Conservation (phyloP, 2,888 invertebrate species). For the Zhengitettix transpicula region DNA sequence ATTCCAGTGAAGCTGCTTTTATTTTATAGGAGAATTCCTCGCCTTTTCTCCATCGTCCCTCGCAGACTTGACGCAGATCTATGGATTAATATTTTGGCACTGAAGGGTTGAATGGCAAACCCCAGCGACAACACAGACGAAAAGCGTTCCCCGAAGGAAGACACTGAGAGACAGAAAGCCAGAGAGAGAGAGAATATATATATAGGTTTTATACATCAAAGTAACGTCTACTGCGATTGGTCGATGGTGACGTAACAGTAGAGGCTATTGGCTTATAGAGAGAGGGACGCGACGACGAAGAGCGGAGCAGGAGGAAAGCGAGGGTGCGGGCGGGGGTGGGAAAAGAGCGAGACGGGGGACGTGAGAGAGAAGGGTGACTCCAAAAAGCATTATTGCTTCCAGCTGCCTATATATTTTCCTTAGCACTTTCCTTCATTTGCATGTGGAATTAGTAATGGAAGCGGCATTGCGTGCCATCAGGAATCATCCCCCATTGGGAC, state of each 20-base stretch:
- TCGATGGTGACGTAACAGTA: slow-evolving; percentile 10
- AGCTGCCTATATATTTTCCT: slow-evolving; percentile 14
- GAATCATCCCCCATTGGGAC: slow-evolving; percentile 10
- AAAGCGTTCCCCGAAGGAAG: slow-evolving; percentile 15
- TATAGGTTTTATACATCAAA: slow-evolving; percentile 3
- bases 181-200: not conserved
- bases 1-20: too few species aligned
- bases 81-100: slow-evolving; percentile 14
- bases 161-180: not conserved
- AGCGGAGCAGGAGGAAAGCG: not conserved
- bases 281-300: not conserved
- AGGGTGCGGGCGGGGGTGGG: not conserved
- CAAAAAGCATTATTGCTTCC: slow-evolving; percentile 9
- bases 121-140: slow-evolving; percentile 19
- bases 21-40: too few species aligned
- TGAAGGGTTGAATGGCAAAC: slow-evolving; percentile 12
- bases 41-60: too few species aligned
- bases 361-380: not conserved
- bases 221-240: slow-evolving; percentile 10
- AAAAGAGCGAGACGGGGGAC: not conserved
- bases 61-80: slow-evolving; percentile 2
- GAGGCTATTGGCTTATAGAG: slow-evolving; percentile 11
- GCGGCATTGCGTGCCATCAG: slow-evolving; percentile 6
- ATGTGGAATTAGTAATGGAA: slow-evolving; percentile 14
- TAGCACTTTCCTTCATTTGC: slow-evolving; percentile 15